Conservation (phyloP, 1,140 invertebrate genomes). For the Psix sp. region DNA sequence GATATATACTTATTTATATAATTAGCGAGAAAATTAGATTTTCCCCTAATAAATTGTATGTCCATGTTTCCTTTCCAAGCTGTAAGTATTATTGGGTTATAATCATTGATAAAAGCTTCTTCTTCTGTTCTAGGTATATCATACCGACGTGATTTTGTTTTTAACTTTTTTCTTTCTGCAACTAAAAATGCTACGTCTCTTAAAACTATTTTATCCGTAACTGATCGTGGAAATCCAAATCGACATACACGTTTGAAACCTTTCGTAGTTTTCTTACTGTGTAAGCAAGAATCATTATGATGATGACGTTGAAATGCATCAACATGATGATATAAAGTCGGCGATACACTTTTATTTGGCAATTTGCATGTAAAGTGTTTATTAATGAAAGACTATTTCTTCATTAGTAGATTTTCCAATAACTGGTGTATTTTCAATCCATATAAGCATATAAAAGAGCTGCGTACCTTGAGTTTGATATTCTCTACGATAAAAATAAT, state of each 20-base stretch:
- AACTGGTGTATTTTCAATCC: conserved; percentile 45
- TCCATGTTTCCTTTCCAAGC: conserved; percentile 1
- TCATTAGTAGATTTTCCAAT: conserved; percentile 13
- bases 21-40: neutral
- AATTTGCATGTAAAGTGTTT: conserved; percentile 17
- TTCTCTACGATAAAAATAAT: conserved; percentile 55
- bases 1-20: neutral
- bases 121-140: neutral
- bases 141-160: neutral
- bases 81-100: neutral
- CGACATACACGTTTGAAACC: neutral
- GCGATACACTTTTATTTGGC: neutral
- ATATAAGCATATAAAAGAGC: conserved; percentile 41
- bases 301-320: neutral
- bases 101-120: neutral
- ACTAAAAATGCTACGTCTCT: neutral
- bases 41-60: neutral
- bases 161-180: neutral
- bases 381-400: conserved; percentile 11
- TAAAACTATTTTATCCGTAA: neutral
- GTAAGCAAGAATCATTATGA: neutral
- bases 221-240: neutral
- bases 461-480: conserved; percentile 42
- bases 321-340: neutral
- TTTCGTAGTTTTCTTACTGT: neutral